phyloP scores from a whole-genome alignment of 2,888 invertebrate species.

The Nomada lathburiana region DNA sequence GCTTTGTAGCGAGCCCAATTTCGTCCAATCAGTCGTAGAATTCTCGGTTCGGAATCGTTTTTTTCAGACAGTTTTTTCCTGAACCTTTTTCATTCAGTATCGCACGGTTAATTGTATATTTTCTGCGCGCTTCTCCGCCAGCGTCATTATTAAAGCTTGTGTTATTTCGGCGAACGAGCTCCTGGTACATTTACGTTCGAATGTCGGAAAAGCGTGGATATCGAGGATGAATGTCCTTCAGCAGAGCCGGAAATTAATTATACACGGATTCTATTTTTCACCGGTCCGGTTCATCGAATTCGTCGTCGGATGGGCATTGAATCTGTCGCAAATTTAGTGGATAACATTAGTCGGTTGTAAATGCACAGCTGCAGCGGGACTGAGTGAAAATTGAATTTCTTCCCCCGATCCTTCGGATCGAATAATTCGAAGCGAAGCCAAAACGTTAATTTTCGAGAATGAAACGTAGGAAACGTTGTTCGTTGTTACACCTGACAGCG shows the following conservation, averaged over 20 bases:
- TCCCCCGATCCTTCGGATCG: no score
- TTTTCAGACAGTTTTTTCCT: constrained; percentile 10
- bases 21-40: constrained; percentile 22
- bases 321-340: not conserved
- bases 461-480: constrained; percentile 54
- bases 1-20: constrained; percentile 4
- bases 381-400: not conserved
- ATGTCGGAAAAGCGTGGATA: not conserved
- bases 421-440: constrained; percentile 5
- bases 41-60: constrained; percentile 1
- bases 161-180: not conserved
- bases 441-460: constrained; percentile 33
- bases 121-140: not conserved
- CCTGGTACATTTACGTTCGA: not conserved
- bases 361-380: not conserved
- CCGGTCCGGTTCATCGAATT: not conserved
- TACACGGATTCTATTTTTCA: not conserved
- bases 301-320: not conserved
- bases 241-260: not conserved
- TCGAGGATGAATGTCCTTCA: no score
- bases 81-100: not conserved
- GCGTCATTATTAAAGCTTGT: not conserved
- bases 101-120: constrained; percentile 33
- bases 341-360: not conserved
- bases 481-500: constrained; percentile 80